These are phyloP conservation scores for Pseudorhombus dupliciocellatus DNA, from an alignment of 2,113 vertebrate genomes.

Conservation along the genomic window DNA sequence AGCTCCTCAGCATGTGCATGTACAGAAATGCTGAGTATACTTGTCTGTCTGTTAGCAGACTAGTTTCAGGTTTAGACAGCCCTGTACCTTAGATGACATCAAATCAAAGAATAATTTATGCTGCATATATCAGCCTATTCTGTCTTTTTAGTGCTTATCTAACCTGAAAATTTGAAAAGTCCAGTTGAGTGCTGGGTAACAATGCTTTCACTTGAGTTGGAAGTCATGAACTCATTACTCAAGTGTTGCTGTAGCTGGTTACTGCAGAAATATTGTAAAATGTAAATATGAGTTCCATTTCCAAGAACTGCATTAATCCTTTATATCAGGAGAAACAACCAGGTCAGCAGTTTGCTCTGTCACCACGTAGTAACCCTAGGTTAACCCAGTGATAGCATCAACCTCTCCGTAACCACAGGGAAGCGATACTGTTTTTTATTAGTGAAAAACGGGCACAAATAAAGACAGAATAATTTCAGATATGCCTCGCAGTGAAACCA, in stretches of 20 bases:
- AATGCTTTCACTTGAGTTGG: neutral
- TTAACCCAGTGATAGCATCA: no score
- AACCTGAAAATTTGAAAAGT: neutral
- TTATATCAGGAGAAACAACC: neutral
- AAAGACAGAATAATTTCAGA: neutral
- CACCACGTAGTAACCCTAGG: no score
- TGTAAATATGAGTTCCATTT: no score
- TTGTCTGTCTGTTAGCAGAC: slow-evolving; percentile 26
- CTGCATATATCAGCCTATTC: slow-evolving; percentile 1
- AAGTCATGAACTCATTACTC: neutral
- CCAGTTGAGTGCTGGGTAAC: neutral
- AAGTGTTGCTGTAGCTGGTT: no score
- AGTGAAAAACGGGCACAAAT: no score
- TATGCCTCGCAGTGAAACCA: no score
- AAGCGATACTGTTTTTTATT: neutral
- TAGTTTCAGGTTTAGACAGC: slow-evolving; percentile 22
- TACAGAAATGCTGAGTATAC: slow-evolving; percentile 52
- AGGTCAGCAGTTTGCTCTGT: no score
- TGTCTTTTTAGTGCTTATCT: neutral
- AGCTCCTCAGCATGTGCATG: slow-evolving; percentile 34
- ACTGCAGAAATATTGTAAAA: no score
- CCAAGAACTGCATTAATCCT: no score
- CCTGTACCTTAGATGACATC: slow-evolving; percentile 14
- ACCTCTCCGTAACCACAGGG: no score
- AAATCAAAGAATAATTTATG: slow-evolving; percentile 13